Percentiles rank a stretch among this genome's conserved stretches.
These are phyloP conservation scores for Myathropa florea DNA, from an alignment of 2,888 invertebrate species.

Conservation along the genomic window DNA sequence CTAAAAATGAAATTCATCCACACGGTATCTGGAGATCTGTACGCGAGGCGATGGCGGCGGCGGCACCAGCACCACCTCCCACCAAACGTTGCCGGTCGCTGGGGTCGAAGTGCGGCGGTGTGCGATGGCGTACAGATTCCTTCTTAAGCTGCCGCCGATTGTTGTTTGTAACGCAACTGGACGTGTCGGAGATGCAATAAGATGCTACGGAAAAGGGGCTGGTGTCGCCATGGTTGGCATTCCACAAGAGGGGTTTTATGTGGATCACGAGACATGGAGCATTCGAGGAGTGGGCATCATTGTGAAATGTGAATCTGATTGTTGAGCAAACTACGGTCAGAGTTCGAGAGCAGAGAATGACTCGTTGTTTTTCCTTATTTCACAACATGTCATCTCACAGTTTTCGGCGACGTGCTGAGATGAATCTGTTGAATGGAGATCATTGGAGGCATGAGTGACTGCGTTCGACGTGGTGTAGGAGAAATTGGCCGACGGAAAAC, in stretches of 20 bases:
- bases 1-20: slow-evolving; percentile 44
- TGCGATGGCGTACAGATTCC: neutral
- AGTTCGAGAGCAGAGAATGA: too few species aligned
- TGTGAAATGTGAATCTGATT: slow-evolving; percentile 4
- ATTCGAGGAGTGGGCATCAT: neutral
- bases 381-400: neutral
- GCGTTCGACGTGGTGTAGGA: too few species aligned
- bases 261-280: neutral
- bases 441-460: too few species aligned
- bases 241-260: neutral
- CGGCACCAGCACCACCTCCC: neutral
- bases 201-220: neutral
- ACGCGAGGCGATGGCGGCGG: neutral
- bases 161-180: slow-evolving; percentile 13
- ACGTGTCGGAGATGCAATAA: slow-evolving; percentile 43
- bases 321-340: neutral
- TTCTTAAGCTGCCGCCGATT: slow-evolving; percentile 6
- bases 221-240: neutral
- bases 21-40: slow-evolving; percentile 15
- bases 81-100: slow-evolving; percentile 28
- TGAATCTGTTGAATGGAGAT: neutral
- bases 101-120: slow-evolving; percentile 30
- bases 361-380: neutral
- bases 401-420: neutral
- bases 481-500: too few species aligned